Conservation (phyloP, 2,888 invertebrate species). For the Thalpophila matura region DNA sequence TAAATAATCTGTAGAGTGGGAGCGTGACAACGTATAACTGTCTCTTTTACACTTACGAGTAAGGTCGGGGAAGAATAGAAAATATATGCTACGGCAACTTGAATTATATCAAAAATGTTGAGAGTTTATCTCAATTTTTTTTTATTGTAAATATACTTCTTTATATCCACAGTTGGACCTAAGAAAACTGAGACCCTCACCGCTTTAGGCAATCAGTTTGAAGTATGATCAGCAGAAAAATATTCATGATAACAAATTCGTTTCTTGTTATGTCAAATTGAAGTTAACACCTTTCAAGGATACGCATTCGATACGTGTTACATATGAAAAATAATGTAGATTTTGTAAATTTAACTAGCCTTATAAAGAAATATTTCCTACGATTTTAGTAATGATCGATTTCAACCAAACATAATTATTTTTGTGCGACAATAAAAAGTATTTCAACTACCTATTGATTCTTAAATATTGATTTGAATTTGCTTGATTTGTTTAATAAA, state of each 20-base stretch:
- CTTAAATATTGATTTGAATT: too few relatives aligned
- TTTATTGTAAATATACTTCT: too few relatives aligned
- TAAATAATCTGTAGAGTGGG: slow-evolving; percentile 38
- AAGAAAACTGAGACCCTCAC: background rate
- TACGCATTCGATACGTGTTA: too few relatives aligned
- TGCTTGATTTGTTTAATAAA: too few relatives aligned
- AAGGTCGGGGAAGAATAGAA: background rate
- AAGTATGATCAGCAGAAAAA: too few relatives aligned
- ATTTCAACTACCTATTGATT: too few relatives aligned
- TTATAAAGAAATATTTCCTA: background rate
- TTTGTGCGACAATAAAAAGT: too few relatives aligned
- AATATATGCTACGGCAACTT: background rate
- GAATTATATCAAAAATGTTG: background rate
- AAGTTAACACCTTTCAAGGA: slow-evolving; percentile 38
- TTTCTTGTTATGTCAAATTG: slow-evolving; percentile 8
- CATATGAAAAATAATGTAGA: slow-evolving; percentile 7
- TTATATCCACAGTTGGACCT: slow-evolving; percentile 3
- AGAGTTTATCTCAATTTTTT: too few relatives aligned
- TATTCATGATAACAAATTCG: slow-evolving; percentile 2
- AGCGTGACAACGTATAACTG: slow-evolving; percentile 31
- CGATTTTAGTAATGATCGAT: too few relatives aligned
- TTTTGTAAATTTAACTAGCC: too few relatives aligned
- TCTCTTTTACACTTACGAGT: slow-evolving; percentile 20
- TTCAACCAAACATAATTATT: too few relatives aligned
- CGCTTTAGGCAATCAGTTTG: too few relatives aligned